Conservation (phyloP, 2,888 invertebrate species). For the Drosophila borborema region DNA sequence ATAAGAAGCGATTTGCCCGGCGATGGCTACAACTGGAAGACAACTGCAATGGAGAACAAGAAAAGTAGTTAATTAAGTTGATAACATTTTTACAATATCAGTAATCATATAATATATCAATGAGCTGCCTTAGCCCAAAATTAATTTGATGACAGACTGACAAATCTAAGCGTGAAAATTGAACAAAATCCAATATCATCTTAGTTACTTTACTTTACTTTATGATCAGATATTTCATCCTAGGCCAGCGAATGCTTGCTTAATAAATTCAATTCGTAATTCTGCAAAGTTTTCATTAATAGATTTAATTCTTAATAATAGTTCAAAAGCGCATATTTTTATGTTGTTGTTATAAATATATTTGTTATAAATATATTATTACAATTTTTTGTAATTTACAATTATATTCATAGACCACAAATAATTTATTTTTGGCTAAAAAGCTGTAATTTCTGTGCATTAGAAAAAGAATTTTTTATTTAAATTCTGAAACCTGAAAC, state of each 20-base stretch:
- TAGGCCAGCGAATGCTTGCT: background rate
- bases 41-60: background rate
- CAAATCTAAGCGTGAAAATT: background rate
- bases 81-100: no score
- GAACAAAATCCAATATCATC: background rate
- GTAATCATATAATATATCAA: no score
- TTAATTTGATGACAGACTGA: background rate
- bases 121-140: no score
- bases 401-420: no score
- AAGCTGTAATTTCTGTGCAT: no score
- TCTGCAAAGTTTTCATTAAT: background rate
- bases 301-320: background rate
- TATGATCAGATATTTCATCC: background rate
- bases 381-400: no score
- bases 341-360: background rate
- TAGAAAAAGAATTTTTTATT: no score
- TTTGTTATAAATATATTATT: no score
- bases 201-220: background rate
- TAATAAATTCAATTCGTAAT: background rate
- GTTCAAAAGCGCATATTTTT: no score
- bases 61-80: constrained; percentile 18
- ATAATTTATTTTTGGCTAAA: no score
- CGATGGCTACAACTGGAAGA: constrained; percentile 89
- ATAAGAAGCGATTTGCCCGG: constrained; percentile 90
- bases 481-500: no score